phyloP scores from a whole-genome alignment of 2,797 vertebrate genomes.

The Semotilus atromaculatus region DNA sequence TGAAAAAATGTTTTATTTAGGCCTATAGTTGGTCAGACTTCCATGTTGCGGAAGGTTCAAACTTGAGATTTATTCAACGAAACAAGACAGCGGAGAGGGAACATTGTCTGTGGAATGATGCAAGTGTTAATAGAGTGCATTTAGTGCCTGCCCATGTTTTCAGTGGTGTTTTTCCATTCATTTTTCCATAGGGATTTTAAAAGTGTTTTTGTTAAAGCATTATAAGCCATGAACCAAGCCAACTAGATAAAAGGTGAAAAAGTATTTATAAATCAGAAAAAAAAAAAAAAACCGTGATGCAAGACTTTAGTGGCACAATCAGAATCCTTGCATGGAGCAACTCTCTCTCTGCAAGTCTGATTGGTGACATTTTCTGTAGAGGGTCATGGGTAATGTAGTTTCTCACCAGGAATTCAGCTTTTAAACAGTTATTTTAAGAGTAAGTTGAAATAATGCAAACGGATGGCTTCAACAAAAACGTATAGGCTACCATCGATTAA shows the following conservation, averaged over 20 bases:
- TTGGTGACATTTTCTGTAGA: no score
- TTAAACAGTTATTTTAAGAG: background rate
- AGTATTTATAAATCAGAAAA: background rate
- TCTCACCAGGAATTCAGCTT: background rate
- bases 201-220: background rate
- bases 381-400: no score
- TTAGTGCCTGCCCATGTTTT: background rate
- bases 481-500: background rate
- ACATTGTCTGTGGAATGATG: background rate
- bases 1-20: slow-evolving; percentile 21
- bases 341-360: no score
- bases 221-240: background rate
- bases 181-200: background rate
- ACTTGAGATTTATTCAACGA: background rate
- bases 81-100: background rate
- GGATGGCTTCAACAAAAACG: background rate
- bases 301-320: background rate
- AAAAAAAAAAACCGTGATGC: background rate
- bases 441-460: background rate
- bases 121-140: slow-evolving; percentile 11
- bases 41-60: background rate
- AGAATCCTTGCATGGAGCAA: no score
- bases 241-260: background rate
- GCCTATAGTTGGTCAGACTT: background rate
- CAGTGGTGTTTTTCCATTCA: background rate